Evolutionary conservation across 2,888 invertebrate species (phyloP).

Genomic region (Nemapogon koenigi): DNA sequence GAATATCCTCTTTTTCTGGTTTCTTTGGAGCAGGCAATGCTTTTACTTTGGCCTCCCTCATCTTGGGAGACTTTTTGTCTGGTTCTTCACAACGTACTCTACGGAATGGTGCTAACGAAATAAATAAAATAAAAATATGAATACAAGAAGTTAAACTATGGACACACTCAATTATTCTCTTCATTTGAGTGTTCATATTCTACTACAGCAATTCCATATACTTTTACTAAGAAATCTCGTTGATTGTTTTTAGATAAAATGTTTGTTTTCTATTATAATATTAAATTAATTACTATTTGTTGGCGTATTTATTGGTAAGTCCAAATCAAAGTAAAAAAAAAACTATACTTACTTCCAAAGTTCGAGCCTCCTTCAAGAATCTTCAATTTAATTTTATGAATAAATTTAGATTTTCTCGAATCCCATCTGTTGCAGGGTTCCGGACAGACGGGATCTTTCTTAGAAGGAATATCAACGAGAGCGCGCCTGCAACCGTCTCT

Average conservation of each 20-base stretch:
- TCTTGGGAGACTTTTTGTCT: constrained; percentile 1
- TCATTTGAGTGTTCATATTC: too few species aligned
- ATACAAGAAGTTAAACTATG: too few species aligned
- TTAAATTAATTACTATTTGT: too few species aligned
- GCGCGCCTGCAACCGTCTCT: constrained; percentile 24
- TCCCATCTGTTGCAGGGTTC: constrained; percentile 27
- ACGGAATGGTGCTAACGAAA: constrained; percentile 52
- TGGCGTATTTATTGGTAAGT: background rate
- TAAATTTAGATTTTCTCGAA: constrained; percentile 32
- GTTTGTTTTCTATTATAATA: too few species aligned
- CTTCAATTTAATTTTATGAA: constrained; percentile 43
- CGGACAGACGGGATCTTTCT: constrained; percentile 31
- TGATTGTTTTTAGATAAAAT: too few species aligned
- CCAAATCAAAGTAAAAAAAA: background rate
- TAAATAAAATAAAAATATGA: too few species aligned
- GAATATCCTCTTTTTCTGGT: constrained; percentile 21
- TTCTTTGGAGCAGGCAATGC: constrained; percentile 2
- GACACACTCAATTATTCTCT: too few species aligned
- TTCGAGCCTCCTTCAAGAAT: constrained; percentile 50
- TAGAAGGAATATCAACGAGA: constrained; percentile 32
- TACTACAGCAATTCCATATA: too few species aligned
- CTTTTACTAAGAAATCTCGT: too few species aligned
- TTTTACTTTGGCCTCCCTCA: background rate
- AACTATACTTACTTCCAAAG: constrained; percentile 43
- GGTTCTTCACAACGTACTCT: constrained; percentile 10